Conservation (phyloP, 92 coral and sea anemone species). For the Pocillopora grandis region DNA sequence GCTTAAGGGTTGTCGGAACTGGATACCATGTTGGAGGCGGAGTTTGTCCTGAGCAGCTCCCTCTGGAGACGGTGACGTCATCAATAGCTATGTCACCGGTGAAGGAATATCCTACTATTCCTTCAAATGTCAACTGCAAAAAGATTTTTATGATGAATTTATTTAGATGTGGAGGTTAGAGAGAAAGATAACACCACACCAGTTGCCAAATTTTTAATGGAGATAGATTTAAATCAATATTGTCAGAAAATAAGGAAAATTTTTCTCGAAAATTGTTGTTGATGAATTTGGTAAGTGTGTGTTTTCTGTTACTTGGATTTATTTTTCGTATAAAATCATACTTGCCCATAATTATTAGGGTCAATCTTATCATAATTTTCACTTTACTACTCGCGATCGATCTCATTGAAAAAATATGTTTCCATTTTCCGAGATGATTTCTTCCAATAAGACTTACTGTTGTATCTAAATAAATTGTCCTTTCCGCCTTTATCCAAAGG, state of each 20-base stretch:
- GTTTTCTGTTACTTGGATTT: no score
- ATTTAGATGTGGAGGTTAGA: neutral
- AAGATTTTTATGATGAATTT: neutral
- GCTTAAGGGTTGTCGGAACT: neutral
- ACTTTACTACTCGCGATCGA: neutral
- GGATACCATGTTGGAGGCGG: neutral
- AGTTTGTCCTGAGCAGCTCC: neutral
- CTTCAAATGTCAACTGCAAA: constrained; percentile 6
- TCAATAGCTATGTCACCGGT: neutral
- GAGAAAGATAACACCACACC: neutral
- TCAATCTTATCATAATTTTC: neutral
- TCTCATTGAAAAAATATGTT: neutral
- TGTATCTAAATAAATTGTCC: neutral
- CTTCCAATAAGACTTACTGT: neutral
- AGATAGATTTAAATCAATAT: no score
- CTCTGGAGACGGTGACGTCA: neutral
- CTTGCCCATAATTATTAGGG: neutral
- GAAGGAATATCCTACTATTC: neutral
- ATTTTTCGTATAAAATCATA: no score
- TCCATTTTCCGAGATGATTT: neutral
- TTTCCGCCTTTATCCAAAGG: neutral
- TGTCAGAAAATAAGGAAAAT: no score
- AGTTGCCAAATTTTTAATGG: neutral
- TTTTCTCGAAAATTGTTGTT: no score
- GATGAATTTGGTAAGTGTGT: no score